Base-by-base conservation (phyloP, 2,888 invertebrate genomes). In the Melinopterus prodromus region DNA sequence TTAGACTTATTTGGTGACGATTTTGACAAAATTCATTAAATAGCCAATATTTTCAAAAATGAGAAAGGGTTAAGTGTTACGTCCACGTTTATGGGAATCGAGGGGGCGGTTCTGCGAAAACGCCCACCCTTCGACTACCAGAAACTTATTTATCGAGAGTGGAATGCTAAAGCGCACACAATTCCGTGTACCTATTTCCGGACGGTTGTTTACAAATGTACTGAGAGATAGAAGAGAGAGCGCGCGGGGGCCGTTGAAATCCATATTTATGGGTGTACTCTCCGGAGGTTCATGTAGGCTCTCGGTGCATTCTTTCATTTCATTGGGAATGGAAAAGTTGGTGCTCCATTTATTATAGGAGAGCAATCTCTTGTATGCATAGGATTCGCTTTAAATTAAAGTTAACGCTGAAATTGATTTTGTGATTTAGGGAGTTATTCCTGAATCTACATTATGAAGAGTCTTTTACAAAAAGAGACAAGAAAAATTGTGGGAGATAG, bases 1-100 rank as follows among this genome's bases (percentile, higher is more conserved):
- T n/a, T n/a, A n/a, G n/a, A n/a, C 81, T 83, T 82, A 83, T 83
- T 82, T 82, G 78, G 71, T 6, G n/a, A n/a, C 79, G 80, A 81
- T 82, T 82, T 83, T 82, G 83, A 83, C 82, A 82, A 80, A 77
- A 80, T 81, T 83, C 77, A 26, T 76, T n/a, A n/a, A n/a, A n/a
- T n/a, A n/a, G n/a, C n/a, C n/a, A n/a, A n/a, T n/a, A n/a, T n/a
- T n/a, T n/a, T n/a, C n/a, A n/a, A n/a, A n/a, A n/a, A n/a, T 80
- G 82, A 80, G 78, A 78, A 81, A 82, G 81, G 82, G 81, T 78
- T 80, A 77, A 80, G 80, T 77, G 80, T 80, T 78, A 80, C 81
- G 81, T 79, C 77, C 78, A 75, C 79, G 80, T 80, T 81, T 78
- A 79, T 79, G 77, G 82, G n/a, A n/a, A n/a, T n/a, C n/a, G n/a